phyloP scores from a whole-genome alignment of 2,113 vertebrate genomes.

The Henicopernis longicauda region DNA sequence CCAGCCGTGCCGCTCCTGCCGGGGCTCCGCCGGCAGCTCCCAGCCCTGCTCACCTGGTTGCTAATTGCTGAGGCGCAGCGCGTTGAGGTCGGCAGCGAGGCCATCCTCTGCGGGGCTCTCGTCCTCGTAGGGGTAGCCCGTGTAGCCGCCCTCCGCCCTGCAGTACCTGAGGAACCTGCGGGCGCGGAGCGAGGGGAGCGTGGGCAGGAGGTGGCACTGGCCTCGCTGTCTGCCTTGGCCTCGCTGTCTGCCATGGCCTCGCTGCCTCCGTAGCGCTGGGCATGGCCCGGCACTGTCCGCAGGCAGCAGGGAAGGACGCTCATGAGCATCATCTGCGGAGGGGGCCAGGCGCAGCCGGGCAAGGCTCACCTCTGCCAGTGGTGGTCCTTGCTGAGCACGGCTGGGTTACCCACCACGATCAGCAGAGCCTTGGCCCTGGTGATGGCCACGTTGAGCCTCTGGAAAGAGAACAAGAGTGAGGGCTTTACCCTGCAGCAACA shows the following conservation, averaged over 20 bases:
- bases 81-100: background rate
- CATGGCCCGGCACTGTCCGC: rapidly evolving
- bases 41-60: conserved; percentile 42
- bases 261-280: rapidly evolving
- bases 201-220: background rate
- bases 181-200: rapidly evolving
- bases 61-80: conserved; percentile 36
- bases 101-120: background rate
- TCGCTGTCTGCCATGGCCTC: background rate
- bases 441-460: conserved; percentile 94
- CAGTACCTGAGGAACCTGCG: conserved; percentile 85
- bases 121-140: conserved; percentile 60
- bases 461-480: background rate
- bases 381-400: conserved; percentile 75
- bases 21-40: rapidly evolving
- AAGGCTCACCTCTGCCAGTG: conserved; percentile 80
- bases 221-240: background rate
- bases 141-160: conserved; percentile 66
- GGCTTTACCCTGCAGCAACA: background rate
- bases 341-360: background rate
- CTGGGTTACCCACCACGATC: conserved; percentile 89
- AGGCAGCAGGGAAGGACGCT: background rate
- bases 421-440: conserved; percentile 91
- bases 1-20: background rate
- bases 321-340: rapidly evolving